These are phyloP conservation scores for Monomorium pharaonis DNA, from an alignment of 1,140 invertebrate species.

Conservation along the genomic window DNA sequence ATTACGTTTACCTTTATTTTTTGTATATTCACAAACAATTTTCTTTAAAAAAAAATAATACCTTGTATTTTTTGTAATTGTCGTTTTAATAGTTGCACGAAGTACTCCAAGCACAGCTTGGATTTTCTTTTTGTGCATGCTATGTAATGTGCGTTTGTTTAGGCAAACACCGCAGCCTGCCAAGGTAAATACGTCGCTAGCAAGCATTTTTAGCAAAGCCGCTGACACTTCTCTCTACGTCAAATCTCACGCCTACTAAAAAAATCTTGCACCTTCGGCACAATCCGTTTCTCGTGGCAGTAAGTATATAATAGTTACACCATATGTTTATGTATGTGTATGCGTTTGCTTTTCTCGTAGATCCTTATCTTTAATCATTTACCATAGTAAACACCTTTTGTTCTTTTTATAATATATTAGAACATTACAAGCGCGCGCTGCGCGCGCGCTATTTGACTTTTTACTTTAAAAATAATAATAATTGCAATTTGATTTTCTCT, in stretches of 20 bases:
- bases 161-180: constrained; percentile 93
- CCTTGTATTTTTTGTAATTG: not conserved
- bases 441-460: no score
- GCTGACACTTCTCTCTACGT: constrained; percentile 91
- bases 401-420: not conserved
- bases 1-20: constrained; percentile 3
- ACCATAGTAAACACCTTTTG: not conserved
- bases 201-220: constrained; percentile 89
- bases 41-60: not conserved
- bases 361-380: not conserved
- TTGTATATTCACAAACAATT: not conserved
- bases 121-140: constrained; percentile 65
- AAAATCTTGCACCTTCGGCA: constrained; percentile 28
- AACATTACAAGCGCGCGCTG: no score
- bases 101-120: not conserved
- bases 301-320: constrained; percentile 53
- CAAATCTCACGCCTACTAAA: constrained; percentile 92
- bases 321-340: not conserved
- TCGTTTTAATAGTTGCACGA: not conserved
- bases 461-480: no score
- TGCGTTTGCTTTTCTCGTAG: not conserved
- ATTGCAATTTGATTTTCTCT: no score
- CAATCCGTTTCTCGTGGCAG: constrained; percentile 36
- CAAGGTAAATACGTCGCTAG: constrained; percentile 92
- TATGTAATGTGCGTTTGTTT: constrained; percentile 72